Evolutionary conservation across 2,113 vertebrate species (phyloP), one percentile per base, ranked within the genome.

Genomic region (Leucopsar rothschildi): DNA sequence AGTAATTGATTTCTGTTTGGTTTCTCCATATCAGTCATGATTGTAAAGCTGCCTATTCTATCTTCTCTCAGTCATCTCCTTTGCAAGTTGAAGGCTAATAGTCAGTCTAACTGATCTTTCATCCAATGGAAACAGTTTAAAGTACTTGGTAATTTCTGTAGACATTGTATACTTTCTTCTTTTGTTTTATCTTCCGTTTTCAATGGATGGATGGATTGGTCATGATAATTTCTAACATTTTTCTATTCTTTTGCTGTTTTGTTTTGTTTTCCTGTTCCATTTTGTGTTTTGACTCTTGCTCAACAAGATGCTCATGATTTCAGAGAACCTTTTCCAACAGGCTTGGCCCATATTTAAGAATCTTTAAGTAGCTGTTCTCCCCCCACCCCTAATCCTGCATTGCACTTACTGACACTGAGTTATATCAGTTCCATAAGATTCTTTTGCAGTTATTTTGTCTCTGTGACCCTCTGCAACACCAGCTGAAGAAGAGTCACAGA

Each of bases 1-100:
- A 82, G 10, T 64, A 35, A 52, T n/a, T 0, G 0, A 23, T 72
- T 91, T 83, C 28, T 90, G 5, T 35, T 76, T 2, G 0, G 5
- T 29, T 60, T 82, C 15, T 86, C 31, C 0, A 0, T 35, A 42
- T 55, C 27, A 29, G 10, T 68, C 10, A 45, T 19, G 6, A 55
- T 60, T 86, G 60, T 80, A 56, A 86, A 94, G 18, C 24, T 86
- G 53, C 17, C 16, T 79, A 22, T 79, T 75, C 11, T 45, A 55
- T 16, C 23, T 80, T 45, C 15, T 81, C 33, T 59, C 28, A 28
- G 29, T 39, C 20, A 2, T 52, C 20, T 82, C 11, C 27, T 72
- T 64, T 59, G 29, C 44, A 72, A 80, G 29, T 2, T 42, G 20
- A 88, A 68, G 28, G n/a, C 52, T 50, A 28, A n/a, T 18, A 53